Evolutionary conservation across 2,113 vertebrate species (phyloP), one percentile per base, ranked within the genome.

Genomic region (Brachypodius melanocephalos): DNA sequence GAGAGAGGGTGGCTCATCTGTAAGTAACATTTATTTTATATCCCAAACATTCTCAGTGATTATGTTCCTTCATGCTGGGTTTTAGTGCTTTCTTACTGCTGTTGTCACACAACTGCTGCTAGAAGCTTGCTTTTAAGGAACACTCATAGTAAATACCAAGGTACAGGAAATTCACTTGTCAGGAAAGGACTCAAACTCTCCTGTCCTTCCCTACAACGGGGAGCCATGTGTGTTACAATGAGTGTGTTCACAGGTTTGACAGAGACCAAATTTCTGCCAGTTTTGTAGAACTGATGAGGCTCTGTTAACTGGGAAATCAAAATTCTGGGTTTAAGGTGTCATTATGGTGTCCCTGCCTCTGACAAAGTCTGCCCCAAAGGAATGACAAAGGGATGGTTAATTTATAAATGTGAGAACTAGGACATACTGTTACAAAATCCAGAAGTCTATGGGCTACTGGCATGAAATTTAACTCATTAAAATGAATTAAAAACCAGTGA

Each of bases 1-100:
- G 99, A 98, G 98, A 99, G 67, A 98, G 97, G 45, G 98, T 99
- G 63, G 95, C 98, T 93, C 98, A 98, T 72, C 97, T 99, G 99
- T 99, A 97, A 99, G 99, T 98, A 97, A 45, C 28, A 54, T 21
- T 59, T 43, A 3, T 25, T 79, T 46, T 65, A 4, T 43, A 68
- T 72, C 51, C 71, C 46, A 63, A 17, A 68, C 7, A 2, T 52
- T 74, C 20, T 62, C 24, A 49, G 36, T 25, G 22, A 14, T 79
- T 69, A 1, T 17, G 13, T 63, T 86, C 5, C 14, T 29, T 69
- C 17, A 5, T 34, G 14, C 21, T 85, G 45, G 0, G 2, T 72
- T 86, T 78, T 54, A 36, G 16, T 68, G 25, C 40, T 72, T 62
- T 43, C 18, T 63, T 79, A 26, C 6, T 89, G 65, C 38, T 88